Evolutionary conservation across 2,888 invertebrate species (phyloP), one percentile per base, ranked within the genome.

Genomic region (Dicranocentrus wangi): DNA sequence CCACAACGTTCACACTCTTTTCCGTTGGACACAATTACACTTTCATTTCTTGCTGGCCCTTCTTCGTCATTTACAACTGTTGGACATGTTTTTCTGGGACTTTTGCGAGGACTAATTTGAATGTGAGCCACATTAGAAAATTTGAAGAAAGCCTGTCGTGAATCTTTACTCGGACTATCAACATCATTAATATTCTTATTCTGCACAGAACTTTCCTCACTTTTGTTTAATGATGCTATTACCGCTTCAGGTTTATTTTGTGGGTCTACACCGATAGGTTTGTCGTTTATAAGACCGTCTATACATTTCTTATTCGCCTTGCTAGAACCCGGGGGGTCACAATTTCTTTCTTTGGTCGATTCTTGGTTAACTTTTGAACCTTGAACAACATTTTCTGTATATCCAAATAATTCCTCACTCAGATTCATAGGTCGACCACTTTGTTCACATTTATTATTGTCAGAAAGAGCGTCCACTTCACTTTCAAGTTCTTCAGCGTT

Each of bases 1-100:
- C 91, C 90, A 89, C 96, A 97, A 87, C 93, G 92, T 0, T 90
- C 86, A 89, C 96, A 97, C 87, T 47, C 86, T 85, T 15, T 61
- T 10, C 58, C 43, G 2, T 72, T 23, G 42, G 42, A 42, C 28
- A 68, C 15, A 7, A 23, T 43, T 15, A 23, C 8, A 21, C n/a
- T 0, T 15, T n/a, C n/a, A 19, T n/a, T 23, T 0, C 7, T 28
- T 3, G 43, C 2, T 23, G 25, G 15, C 39, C 21, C 42, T 23
- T 68, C 60, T 43, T 68, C 55, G 19, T 1, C 17, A 25, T 25
- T 63, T 5, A 2, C n/a, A 23, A 15, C 13, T n/a, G n/a, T n/a
- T 1, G 53, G 7, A n/a, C 25, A 25, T 25, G 17, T 2, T 53
- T 65, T 79, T 72, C 60, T 21, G 0, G 79, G 79, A 72, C 77